Evolutionary conservation across 2,888 invertebrate genomes (phyloP).

Genomic region (Heliconius erato): DNA sequence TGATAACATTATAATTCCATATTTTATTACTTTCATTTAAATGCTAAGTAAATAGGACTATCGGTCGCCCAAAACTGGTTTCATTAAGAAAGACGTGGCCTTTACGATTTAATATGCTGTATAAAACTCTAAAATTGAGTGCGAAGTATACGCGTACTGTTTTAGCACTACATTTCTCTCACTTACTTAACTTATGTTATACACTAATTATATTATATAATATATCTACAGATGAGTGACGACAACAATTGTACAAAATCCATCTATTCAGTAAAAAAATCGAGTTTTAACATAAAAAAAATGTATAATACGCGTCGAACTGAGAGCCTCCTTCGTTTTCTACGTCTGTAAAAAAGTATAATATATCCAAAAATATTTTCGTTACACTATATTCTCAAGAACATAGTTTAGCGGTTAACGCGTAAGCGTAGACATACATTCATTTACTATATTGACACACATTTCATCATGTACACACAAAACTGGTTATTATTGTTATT

Average conservation of each 20-base stretch:
- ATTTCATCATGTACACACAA: conserved; percentile 63
- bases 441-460: conserved; percentile 80
- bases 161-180: no score
- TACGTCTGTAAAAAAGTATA: not conserved
- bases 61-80: not conserved
- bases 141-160: not conserved
- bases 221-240: no score
- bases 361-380: not conserved
- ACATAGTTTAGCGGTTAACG: conserved; percentile 75
- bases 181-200: no score
- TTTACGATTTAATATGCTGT: not conserved
- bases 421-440: conserved; percentile 69
- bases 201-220: no score
- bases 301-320: not conserved
- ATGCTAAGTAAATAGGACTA: conserved; percentile 1
- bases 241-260: no score
- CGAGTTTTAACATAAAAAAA: not conserved
- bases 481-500: conserved; percentile 54
- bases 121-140: not conserved
- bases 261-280: no score
- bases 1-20: conserved; percentile 66
- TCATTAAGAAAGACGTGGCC: not conserved
- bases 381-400: not conserved
- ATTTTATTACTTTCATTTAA: not conserved
- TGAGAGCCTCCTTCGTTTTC: not conserved